These are phyloP conservation scores for Heliocidaris tuberculata DNA, from an alignment of 35 echinoderm and acorn worm species.

Conservation along the genomic window DNA sequence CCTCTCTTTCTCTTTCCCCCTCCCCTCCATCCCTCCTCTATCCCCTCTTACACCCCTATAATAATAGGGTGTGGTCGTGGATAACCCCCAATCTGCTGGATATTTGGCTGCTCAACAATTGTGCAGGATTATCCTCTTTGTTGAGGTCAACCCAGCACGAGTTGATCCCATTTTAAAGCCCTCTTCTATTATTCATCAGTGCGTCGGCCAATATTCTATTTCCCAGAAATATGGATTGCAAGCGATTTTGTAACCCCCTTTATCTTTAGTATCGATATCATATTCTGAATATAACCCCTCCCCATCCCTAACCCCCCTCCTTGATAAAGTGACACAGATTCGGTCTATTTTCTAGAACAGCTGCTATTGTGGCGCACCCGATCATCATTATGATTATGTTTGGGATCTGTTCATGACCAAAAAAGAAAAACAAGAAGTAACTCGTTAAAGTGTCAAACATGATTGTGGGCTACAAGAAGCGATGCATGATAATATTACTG, in stretches of 20 bases:
- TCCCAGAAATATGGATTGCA: not conserved
- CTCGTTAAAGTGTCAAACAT: too few relatives aligned
- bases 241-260: not conserved
- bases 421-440: too few relatives aligned
- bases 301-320: too few relatives aligned
- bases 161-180: not conserved
- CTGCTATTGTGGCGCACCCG: too few relatives aligned
- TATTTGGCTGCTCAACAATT: not conserved
- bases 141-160: not conserved
- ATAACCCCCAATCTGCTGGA: not conserved
- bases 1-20: not conserved
- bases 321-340: too few relatives aligned
- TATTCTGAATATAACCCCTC: too few relatives aligned
- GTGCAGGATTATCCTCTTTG: not conserved
- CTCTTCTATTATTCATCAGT: not conserved
- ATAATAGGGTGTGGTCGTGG: not conserved
- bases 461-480: too few relatives aligned
- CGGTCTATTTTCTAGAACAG: too few relatives aligned
- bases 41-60: not conserved
- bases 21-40: not conserved
- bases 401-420: too few relatives aligned
- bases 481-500: too few relatives aligned
- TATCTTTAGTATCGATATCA: not conserved
- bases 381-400: too few relatives aligned
- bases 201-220: not conserved